Base-by-base conservation (phyloP, 2,888 invertebrate species). In the Eupithecia exiguata region DNA sequence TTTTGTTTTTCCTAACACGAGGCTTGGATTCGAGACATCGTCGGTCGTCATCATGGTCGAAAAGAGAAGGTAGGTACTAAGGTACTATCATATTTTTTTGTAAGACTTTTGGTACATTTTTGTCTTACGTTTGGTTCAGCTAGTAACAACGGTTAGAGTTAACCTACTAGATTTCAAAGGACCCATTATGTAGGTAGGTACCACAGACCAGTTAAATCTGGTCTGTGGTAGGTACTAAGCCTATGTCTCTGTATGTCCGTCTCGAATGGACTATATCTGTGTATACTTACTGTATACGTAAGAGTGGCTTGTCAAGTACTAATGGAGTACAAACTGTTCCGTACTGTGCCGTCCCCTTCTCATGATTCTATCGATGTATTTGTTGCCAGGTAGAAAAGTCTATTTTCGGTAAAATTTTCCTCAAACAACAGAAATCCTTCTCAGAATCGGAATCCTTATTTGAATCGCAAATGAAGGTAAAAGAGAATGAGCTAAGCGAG, bases 391-490 rank as follows among this genome's bases (percentile, higher is more conserved):
- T 65, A 36, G 25, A n/a, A n/a, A 40, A 40, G 3, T 53, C n/a
- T 25, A 66, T n/a, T 65, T n/a, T 65, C 18, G 62, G 30, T 53
- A 6, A 35, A 71, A 40, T 71, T 71, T 71, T 67, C 71, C 53
- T 67, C 35, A 67, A 53, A 66, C 66, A 49, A 63, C 36, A 46
- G 16, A 65, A 36, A 63, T 38, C n/a, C 21, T 36, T 38, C 49
- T 65, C 25, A 12, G 36, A 66, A 66, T 58, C 9, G 12, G 5
- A 25, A 53, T 65, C 14, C 16, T 14, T 12, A 68, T 71, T 71
- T 61, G 5, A 73, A 73, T 69, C 7, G 36, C 66, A 73, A 76
- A 76, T 73, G 38, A 43, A 70, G 65, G 63, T 40, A 68, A 43
- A 68, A 25, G 49, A 69, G 16, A 38, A 71, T 69, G 72, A 68